These are phyloP conservation scores for Aspidiotus destructor DNA, from an alignment of 2,888 invertebrate species.

Conservation along the genomic window DNA sequence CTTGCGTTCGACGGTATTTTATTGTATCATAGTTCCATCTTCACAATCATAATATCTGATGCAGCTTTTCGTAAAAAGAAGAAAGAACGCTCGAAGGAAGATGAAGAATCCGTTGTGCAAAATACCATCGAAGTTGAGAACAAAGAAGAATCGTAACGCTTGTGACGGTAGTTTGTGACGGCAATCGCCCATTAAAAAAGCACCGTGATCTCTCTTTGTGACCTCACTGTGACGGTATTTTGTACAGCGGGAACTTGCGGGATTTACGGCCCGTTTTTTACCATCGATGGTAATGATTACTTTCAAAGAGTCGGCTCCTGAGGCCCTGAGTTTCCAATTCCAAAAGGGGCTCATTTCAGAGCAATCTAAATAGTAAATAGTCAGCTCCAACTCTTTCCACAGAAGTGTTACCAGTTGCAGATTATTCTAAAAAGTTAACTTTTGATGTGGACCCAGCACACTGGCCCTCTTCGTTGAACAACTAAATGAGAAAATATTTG, in stretches of 20 bases:
- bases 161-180: too few species aligned
- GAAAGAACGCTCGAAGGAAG: conserved; percentile 9
- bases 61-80: conserved; percentile 21
- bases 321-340: background rate
- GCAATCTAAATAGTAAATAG: background rate
- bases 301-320: background rate
- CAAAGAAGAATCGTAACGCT: too few species aligned
- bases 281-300: background rate
- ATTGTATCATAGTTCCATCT: too few species aligned
- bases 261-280: conserved; percentile 12
- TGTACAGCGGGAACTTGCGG: conserved; percentile 14
- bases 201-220: too few species aligned
- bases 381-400: background rate
- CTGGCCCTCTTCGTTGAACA: conserved; percentile 9
- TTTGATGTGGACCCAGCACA: conserved; percentile 1
- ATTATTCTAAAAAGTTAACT: conserved; percentile 9
- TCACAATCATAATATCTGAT: background rate
- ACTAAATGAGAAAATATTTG: conserved; percentile 14
- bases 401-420: background rate
- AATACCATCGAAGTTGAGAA: too few species aligned
- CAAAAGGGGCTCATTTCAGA: background rate
- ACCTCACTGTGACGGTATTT: too few species aligned
- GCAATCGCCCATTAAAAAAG: too few species aligned
- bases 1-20: too few species aligned
- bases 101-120: too few species aligned